Conservation (phyloP, 2,888 invertebrate species). For the Xanthia icteritia region DNA sequence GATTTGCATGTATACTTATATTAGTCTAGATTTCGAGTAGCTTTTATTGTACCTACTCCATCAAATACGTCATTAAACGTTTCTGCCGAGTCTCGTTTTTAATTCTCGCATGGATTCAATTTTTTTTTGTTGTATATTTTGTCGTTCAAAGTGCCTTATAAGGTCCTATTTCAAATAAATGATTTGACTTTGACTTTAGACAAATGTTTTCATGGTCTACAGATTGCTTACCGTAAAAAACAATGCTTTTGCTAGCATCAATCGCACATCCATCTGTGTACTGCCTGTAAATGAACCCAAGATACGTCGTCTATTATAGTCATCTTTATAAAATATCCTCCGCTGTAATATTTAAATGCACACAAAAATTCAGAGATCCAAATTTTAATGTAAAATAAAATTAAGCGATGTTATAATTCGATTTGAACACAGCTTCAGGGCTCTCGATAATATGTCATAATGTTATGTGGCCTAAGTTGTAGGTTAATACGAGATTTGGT, state of each 20-base stretch:
- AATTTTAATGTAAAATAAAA: constrained; percentile 20
- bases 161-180: no score
- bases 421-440: constrained; percentile 50
- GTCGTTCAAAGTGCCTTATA: no score
- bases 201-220: background rate
- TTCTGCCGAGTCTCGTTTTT: background rate
- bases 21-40: background rate
- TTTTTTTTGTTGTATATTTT: no score
- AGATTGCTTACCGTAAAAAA: background rate
- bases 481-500: constrained; percentile 40
- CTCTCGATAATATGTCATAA: constrained; percentile 51
- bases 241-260: background rate
- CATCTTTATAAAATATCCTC: background rate
- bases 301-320: background rate
- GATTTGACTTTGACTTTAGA: no score
- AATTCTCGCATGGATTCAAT: no score
- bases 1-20: background rate
- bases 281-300: background rate
- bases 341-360: background rate
- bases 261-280: background rate
- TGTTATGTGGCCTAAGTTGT: constrained; percentile 50
- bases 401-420: constrained; percentile 37
- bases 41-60: no score
- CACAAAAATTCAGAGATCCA: constrained; percentile 6
- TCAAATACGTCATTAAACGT: background rate